Percentiles rank a stretch among this genome's conserved stretches.
These are phyloP conservation scores for Lophura nycthemera DNA, from an alignment of 2,113 vertebrate species.

Conservation along the genomic window DNA sequence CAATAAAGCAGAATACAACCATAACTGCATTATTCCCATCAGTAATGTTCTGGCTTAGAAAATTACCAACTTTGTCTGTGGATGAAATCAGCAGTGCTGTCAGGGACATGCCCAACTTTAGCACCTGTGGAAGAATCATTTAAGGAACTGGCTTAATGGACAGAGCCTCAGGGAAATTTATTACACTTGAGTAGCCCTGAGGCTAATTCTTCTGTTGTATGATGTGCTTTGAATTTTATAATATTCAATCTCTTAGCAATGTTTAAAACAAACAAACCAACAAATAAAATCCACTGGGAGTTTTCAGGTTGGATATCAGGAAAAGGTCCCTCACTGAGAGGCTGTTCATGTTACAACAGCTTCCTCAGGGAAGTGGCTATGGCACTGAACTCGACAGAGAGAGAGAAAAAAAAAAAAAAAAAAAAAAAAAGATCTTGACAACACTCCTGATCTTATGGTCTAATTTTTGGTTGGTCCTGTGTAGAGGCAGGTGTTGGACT, in stretches of 20 bases:
- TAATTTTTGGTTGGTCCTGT: no score
- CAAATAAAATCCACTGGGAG: not conserved
- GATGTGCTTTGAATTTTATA: not conserved
- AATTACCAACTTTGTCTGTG: not conserved
- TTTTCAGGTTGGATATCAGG: no score
- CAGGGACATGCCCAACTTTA: not conserved
- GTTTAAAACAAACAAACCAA: no score
- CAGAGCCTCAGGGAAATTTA: accelerated
- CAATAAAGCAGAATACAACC: not conserved
- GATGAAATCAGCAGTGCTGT: not conserved
- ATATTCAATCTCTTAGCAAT: not conserved
- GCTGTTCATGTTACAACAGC: no score
- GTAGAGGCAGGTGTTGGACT: no score
- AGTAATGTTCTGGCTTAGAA: not conserved
- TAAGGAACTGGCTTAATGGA: not conserved
- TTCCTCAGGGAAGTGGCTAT: no score
- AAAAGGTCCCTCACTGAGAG: no score
- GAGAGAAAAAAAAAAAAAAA: accelerated
- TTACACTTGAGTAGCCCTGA: not conserved
- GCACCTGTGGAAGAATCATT: not conserved
- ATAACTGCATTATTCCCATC: not conserved
- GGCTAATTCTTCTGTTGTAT: accelerated
- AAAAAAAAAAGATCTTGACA: not conserved
- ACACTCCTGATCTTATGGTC: no score
- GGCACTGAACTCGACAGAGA: no score